Evolutionary conservation across 2,888 invertebrate genomes (phyloP).

Genomic region (Tetragonula carbonaria): DNA sequence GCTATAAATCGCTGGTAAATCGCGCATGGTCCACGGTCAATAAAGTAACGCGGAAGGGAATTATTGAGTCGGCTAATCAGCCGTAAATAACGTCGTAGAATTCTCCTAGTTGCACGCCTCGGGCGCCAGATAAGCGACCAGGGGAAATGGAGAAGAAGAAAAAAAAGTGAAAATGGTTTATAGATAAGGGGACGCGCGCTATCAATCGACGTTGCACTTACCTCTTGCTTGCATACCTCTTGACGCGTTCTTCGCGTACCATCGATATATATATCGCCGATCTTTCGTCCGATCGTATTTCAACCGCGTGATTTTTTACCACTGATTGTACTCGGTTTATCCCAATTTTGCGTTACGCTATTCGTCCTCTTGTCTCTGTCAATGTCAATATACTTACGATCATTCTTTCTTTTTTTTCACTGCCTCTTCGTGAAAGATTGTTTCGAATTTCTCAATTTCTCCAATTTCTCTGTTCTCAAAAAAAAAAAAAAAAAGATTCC

Average conservation of each 20-base stretch:
- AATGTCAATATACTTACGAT: too few species aligned
- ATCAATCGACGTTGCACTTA: constrained; percentile 67
- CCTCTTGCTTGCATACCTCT: constrained; percentile 62
- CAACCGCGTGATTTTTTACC: constrained; percentile 40
- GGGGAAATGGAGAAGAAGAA: not conserved
- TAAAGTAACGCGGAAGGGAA: constrained; percentile 58
- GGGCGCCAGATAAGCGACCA: constrained; percentile 39
- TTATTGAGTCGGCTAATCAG: constrained; percentile 48
- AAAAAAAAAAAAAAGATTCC: not conserved
- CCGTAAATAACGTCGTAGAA: constrained; percentile 53
- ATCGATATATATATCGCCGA: constrained; percentile 40
- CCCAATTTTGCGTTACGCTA: not conserved
- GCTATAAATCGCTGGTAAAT: constrained; percentile 46
- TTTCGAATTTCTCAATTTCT: not conserved
- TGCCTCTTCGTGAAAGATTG: not conserved
- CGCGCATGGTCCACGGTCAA: constrained; percentile 35
- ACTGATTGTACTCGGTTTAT: constrained; percentile 21
- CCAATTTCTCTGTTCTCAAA: not conserved
- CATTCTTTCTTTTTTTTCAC: too few species aligned
- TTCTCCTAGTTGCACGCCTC: constrained; percentile 28
- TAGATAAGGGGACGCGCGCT: constrained; percentile 63
- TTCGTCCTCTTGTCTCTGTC: not conserved
- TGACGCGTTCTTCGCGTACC: constrained; percentile 67
- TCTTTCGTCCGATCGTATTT: constrained; percentile 59
- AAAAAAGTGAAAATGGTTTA: constrained; percentile 49